Conservation (phyloP, 2,888 invertebrate species). For the Neria commutata region DNA sequence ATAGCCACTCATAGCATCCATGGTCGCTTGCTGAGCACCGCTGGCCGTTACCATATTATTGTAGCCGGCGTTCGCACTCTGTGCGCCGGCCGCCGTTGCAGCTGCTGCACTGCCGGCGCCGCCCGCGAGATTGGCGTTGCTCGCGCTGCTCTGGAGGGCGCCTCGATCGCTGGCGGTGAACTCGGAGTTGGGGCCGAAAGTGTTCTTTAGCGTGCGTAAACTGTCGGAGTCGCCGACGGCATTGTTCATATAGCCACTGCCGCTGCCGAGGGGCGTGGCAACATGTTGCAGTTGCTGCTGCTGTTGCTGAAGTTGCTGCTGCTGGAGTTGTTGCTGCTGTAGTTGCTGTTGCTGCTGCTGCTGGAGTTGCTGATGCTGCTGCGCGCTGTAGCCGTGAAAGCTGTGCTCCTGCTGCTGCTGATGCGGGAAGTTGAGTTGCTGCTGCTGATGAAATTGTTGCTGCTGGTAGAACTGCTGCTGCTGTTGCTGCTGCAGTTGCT, state of each 20-base stretch:
- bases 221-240: constrained; percentile 55
- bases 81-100: constrained; percentile 26
- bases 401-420: constrained; percentile 31
- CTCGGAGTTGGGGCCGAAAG: constrained; percentile 61
- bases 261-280: constrained; percentile 27
- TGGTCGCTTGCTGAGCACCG: constrained; percentile 53
- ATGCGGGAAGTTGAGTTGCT: constrained; percentile 30
- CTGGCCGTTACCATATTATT: constrained; percentile 59
- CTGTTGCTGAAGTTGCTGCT: constrained; percentile 51
- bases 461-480: constrained; percentile 42
- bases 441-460: constrained; percentile 35
- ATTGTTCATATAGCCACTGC: constrained; percentile 45
- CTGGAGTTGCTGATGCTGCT: constrained; percentile 30
- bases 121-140: constrained; percentile 6
- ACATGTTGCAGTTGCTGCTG: constrained; percentile 52
- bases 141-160: constrained; percentile 34
- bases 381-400: constrained; percentile 34
- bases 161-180: constrained; percentile 49
- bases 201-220: constrained; percentile 59
- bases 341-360: constrained; percentile 35
- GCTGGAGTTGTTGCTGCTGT: constrained; percentile 44
- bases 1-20: constrained; percentile 61
- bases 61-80: constrained; percentile 36
- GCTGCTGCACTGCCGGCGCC: constrained; percentile 27
- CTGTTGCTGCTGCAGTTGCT: constrained; percentile 46